Conservation (phyloP, 2,113 vertebrate genomes). For the Petroica traversi region DNA sequence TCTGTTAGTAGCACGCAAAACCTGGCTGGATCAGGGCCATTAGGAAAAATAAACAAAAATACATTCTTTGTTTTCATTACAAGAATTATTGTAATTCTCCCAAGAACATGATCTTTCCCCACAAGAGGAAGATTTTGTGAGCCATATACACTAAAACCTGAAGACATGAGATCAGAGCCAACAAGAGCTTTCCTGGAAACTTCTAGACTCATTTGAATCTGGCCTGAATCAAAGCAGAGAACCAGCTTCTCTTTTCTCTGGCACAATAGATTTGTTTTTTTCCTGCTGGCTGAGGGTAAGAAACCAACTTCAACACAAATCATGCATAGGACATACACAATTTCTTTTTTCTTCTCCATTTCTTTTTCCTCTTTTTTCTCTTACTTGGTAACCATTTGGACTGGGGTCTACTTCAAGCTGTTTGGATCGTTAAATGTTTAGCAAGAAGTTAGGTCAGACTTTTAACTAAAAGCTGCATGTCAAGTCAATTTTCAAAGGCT, state of each 20-base stretch:
- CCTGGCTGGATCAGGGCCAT: constrained; percentile 53
- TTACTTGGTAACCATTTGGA: neutral
- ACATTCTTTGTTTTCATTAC: constrained; percentile 43
- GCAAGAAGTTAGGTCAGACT: neutral
- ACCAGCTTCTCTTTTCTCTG: neutral
- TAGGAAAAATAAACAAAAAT: constrained; percentile 63
- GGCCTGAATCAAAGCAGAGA: neutral
- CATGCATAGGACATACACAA: neutral
- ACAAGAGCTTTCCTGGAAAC: constrained; percentile 22
- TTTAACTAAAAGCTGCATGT: neutral
- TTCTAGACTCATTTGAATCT: neutral
- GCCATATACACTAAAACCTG: constrained; percentile 2
- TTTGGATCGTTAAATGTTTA: neutral
- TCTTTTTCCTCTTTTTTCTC: neutral
- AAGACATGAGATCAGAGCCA: neutral
- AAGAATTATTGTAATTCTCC: constrained; percentile 56
- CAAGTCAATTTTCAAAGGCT: constrained; percentile 1
- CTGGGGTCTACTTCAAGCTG: neutral
- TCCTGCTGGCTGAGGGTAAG: neutral
- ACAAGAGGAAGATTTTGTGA: constrained; percentile 40
- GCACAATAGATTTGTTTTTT: neutral
- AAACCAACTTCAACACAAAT: neutral
- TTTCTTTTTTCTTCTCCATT: neutral
- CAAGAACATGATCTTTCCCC: constrained; percentile 50
- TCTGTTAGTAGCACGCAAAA: constrained; percentile 62